Conservation (phyloP, 2,797 vertebrate genomes). For the Notamacropus eugenii region DNA sequence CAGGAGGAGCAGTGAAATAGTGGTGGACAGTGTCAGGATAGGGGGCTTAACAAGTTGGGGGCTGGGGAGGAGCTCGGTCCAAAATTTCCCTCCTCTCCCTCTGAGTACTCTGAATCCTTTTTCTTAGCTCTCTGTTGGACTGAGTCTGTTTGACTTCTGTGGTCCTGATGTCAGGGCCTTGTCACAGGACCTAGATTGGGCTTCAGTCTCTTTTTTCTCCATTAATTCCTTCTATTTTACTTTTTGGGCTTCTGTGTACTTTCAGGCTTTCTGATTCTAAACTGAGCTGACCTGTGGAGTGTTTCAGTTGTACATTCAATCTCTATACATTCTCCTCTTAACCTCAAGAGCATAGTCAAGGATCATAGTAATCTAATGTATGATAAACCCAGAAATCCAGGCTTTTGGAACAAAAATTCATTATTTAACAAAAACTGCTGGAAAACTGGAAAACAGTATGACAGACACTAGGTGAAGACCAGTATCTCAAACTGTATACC, state of each 20-base stretch:
- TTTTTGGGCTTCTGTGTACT: not conserved
- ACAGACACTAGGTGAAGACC: not conserved
- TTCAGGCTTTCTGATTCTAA: not conserved
- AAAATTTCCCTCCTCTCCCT: not conserved
- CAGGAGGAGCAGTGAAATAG: not conserved
- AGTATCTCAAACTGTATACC: not conserved
- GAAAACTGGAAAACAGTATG: not conserved
- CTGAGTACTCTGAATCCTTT: not conserved
- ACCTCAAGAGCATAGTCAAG: not conserved
- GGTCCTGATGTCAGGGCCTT: not conserved
- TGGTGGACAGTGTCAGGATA: not conserved
- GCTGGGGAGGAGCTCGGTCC: not conserved
- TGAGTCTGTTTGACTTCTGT: not conserved
- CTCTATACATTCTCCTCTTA: not conserved
- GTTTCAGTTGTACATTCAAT: not conserved
- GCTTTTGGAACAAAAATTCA: not conserved
- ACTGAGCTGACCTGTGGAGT: not conserved
- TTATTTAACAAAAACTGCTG: not conserved
- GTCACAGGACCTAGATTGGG: not conserved
- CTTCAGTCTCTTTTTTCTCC: not conserved
- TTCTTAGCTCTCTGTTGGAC: not conserved
- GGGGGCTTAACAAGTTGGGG: not conserved
- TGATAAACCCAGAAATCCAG: not conserved
- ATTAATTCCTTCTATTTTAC: rapidly evolving
- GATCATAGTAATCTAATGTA: not conserved